These are phyloP conservation scores for Troglohyphantes excavatus DNA, from an alignment of 2,888 invertebrate species.

Conservation along the genomic window DNA sequence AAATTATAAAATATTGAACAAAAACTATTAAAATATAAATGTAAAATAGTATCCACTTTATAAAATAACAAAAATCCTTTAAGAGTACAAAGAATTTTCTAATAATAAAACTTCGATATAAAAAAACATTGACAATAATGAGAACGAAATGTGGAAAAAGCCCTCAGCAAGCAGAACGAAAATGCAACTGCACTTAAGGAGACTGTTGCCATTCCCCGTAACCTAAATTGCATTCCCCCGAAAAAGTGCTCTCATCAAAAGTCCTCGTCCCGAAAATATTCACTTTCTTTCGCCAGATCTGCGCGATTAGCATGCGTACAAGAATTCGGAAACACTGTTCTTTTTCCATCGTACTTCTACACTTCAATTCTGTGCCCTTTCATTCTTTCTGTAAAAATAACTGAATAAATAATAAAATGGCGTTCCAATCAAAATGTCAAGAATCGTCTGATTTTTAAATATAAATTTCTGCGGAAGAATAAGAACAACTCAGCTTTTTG, in stretches of 20 bases:
- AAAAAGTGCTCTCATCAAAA: background rate
- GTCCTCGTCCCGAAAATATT: conserved; percentile 14
- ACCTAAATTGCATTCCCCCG: conserved; percentile 52
- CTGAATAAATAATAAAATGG: conserved; percentile 5
- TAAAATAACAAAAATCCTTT: no score
- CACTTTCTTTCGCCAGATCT: conserved; percentile 26
- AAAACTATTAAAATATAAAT: no score
- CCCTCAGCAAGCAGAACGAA: background rate
- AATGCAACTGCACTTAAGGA: conserved; percentile 17
- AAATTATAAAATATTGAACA: no score
- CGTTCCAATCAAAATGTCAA: conserved; percentile 55
- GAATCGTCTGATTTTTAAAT: conserved; percentile 48
- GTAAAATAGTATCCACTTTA: no score
- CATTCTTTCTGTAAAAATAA: background rate
- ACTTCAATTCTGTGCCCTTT: background rate
- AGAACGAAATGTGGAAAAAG: conserved; percentile 4
- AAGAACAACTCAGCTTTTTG: conserved; percentile 15
- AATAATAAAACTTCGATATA: no score
- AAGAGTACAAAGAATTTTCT: no score
- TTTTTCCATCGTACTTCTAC: conserved; percentile 29
- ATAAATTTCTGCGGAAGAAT: conserved; percentile 21
- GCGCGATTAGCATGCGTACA: conserved; percentile 40
- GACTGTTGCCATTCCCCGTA: conserved; percentile 22
- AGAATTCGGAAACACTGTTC: conserved; percentile 48
- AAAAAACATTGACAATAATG: conserved; percentile 5